Evolutionary conservation across 1,140 invertebrate species (phyloP).

Genomic region (Agraylea sexmaculata): DNA sequence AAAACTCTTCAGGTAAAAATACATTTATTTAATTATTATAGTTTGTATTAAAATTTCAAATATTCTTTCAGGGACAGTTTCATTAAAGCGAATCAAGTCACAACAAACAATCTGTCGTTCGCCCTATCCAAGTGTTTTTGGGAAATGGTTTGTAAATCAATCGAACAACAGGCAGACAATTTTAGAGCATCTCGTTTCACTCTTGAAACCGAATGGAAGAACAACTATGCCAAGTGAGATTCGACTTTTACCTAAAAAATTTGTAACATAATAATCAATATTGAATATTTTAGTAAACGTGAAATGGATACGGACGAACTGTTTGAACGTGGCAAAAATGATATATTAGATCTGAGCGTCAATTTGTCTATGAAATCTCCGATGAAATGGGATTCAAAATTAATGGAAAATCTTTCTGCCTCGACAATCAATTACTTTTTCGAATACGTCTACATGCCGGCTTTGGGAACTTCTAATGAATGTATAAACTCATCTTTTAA

Average conservation of each 20-base stretch:
- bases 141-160: slow-evolving; percentile 97
- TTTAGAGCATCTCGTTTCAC: slow-evolving; percentile 97
- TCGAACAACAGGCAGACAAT: slow-evolving; percentile 96
- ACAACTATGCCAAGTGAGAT: slow-evolving; percentile 85
- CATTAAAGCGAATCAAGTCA: slow-evolving; percentile 85
- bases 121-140: slow-evolving; percentile 98
- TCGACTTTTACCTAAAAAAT: no score
- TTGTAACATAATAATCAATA: not conserved
- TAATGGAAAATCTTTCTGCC: not conserved
- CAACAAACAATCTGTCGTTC: slow-evolving; percentile 89
- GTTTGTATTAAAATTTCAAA: no score
- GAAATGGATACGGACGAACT: slow-evolving; percentile 93
- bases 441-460: no score
- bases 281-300: slow-evolving; percentile 46
- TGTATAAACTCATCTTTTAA: slow-evolving; percentile 67
- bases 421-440: not conserved
- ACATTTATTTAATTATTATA: no score
- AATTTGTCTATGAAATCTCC: slow-evolving; percentile 86
- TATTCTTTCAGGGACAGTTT: slow-evolving; percentile 62
- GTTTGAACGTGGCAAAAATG: slow-evolving; percentile 89
- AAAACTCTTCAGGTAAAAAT: slow-evolving; percentile 86
- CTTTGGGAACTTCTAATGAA: not conserved
- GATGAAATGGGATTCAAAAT: slow-evolving; percentile 57
- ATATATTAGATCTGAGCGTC: slow-evolving; percentile 93
- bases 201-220: slow-evolving; percentile 99